Percentiles rank a stretch among this genome's conserved stretches.
Evolutionary conservation across 37 sponge, comb jelly and placozoan species (phyloP).

Genomic region (Ephydatia muelleri): DNA sequence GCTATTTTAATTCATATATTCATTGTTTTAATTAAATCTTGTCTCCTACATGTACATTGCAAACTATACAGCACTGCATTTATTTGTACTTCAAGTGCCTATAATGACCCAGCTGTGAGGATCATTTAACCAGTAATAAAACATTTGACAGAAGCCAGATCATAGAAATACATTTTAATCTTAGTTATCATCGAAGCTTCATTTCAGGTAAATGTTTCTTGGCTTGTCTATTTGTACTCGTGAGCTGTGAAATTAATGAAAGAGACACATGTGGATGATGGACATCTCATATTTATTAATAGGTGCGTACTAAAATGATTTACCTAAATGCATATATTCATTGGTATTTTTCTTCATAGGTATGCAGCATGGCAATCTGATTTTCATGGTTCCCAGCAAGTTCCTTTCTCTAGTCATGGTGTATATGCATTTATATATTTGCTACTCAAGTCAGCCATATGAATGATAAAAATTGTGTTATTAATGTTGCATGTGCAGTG

Average conservation of each 20-base stretch:
- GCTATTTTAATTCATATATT: neutral
- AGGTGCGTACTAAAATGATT: conserved; percentile 32
- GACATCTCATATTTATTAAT: conserved; percentile 77
- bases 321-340: neutral
- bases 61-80: neutral
- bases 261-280: conserved; percentile 63
- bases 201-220: conserved; percentile 73
- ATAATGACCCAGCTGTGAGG: neutral
- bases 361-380: too few relatives aligned
- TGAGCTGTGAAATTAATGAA: conserved; percentile 74
- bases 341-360: too few relatives aligned
- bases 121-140: neutral
- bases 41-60: neutral
- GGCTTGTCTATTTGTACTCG: conserved; percentile 67
- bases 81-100: neutral
- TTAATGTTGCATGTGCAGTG: too few relatives aligned
- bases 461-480: too few relatives aligned
- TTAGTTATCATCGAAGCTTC: too few relatives aligned
- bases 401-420: too few relatives aligned
- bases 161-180: too few relatives aligned
- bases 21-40: neutral
- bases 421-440: too few relatives aligned
- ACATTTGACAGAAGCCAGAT: too few relatives aligned
- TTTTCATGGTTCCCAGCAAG: too few relatives aligned
- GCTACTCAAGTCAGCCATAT: too few relatives aligned